Percentiles rank a stretch among this genome's conserved stretches.
These are phyloP conservation scores for Acleris literana DNA, from an alignment of 2,888 invertebrate genomes.

Conservation along the genomic window DNA sequence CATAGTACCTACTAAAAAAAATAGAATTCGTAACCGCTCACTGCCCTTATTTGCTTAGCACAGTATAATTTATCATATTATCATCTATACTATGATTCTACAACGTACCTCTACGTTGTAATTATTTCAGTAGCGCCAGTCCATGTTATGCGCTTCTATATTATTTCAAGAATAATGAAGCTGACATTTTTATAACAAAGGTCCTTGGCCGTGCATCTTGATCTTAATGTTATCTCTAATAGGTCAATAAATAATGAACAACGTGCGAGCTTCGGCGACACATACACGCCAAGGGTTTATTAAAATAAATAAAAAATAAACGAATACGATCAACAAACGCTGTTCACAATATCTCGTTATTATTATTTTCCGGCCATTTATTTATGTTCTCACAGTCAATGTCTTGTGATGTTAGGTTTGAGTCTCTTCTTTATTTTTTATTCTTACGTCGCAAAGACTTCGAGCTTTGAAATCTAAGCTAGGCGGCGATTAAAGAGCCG, in stretches of 20 bases:
- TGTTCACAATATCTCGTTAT: slow-evolving; percentile 69
- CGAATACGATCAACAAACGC: slow-evolving; percentile 58
- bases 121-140: slow-evolving; percentile 42
- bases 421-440: too few species aligned
- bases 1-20: too few species aligned
- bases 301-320: slow-evolving; percentile 71
- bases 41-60: too few species aligned
- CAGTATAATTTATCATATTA: too few species aligned
- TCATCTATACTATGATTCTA: not conserved
- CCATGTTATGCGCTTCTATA: slow-evolving; percentile 64
- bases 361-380: slow-evolving; percentile 47
- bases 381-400: slow-evolving; percentile 26
- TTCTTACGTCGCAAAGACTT: too few species aligned
- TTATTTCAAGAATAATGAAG: slow-evolving; percentile 82
- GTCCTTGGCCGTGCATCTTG: slow-evolving; percentile 84
- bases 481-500: too few species aligned
- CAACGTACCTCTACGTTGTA: not conserved
- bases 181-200: slow-evolving; percentile 84
- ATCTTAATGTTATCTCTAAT: slow-evolving; percentile 84
- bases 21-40: too few species aligned
- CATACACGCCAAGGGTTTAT: slow-evolving; percentile 74
- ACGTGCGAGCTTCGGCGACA: slow-evolving; percentile 82
- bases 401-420: not conserved
- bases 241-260: slow-evolving; percentile 82
- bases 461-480: too few species aligned